These are phyloP conservation scores for Cyclophora albipunctata DNA, from an alignment of 2,888 invertebrate species.

Conservation along the genomic window DNA sequence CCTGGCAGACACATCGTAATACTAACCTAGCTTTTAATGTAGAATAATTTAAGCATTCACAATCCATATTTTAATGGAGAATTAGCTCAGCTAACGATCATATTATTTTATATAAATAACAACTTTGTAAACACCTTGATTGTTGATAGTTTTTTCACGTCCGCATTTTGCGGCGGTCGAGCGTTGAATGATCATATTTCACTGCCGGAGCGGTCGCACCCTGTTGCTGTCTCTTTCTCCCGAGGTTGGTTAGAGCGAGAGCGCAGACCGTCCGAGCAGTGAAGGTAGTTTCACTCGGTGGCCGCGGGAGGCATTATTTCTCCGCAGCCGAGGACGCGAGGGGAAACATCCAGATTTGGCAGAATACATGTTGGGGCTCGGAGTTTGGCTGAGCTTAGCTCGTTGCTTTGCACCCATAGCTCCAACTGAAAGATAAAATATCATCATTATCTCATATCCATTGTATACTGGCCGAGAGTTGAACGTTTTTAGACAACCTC, in stretches of 20 bases:
- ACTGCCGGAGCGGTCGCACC: slow-evolving; percentile 34
- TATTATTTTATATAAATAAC: slow-evolving; percentile 11
- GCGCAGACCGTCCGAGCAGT: slow-evolving; percentile 43
- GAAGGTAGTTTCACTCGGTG: slow-evolving; percentile 45
- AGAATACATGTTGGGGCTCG: slow-evolving; percentile 37
- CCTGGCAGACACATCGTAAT: neutral
- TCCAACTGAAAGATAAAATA: slow-evolving; percentile 50
- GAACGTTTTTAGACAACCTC: neutral
- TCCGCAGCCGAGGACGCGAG: slow-evolving; percentile 40
- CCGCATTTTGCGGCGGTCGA: slow-evolving; percentile 15
- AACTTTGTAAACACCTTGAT: slow-evolving; percentile 7
- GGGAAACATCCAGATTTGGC: slow-evolving; percentile 13
- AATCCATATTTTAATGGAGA: neutral
- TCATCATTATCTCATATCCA: neutral
- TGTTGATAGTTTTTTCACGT: slow-evolving; percentile 23
- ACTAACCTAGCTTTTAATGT: neutral
- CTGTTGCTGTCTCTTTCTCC: slow-evolving; percentile 32
- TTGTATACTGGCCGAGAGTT: neutral
- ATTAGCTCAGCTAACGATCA: slow-evolving; percentile 22
- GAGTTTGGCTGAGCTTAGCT: slow-evolving; percentile 63
- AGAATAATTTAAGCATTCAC: neutral
- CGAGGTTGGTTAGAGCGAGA: slow-evolving; percentile 28
- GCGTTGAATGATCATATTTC: slow-evolving; percentile 25
- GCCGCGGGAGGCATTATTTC: slow-evolving; percentile 40
- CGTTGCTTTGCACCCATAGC: slow-evolving; percentile 70